A percentile compares a stretch with the other conserved stretches of the same genome.
Evolutionary conservation across 2,113 vertebrate species (phyloP).

Genomic region (Salvelinus fontinalis): DNA sequence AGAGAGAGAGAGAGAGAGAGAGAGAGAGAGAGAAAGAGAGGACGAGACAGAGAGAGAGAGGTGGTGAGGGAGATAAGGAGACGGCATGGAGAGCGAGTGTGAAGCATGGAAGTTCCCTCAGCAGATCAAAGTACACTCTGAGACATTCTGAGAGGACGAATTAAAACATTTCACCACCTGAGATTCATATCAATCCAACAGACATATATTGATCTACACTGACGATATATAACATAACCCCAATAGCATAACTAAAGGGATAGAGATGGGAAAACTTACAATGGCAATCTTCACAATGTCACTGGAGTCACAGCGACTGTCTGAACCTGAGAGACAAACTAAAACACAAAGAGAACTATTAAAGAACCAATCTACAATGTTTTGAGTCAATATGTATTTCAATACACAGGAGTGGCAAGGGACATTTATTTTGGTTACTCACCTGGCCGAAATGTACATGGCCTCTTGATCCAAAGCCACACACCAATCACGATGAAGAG

Average conservation of each 20-base stretch:
- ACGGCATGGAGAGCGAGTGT: too few relatives aligned
- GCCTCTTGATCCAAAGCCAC: constrained; percentile 37
- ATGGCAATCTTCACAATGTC: constrained; percentile 75
- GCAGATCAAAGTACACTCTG: not conserved
- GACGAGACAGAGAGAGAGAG: too few relatives aligned
- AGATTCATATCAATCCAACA: too few relatives aligned
- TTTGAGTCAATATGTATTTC: too few relatives aligned
- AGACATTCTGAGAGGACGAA: too few relatives aligned
- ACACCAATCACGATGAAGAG: rapidly evolving
- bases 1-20: not conserved
- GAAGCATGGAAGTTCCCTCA: not conserved
- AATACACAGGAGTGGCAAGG: too few relatives aligned
- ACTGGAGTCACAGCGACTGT: constrained; percentile 42
- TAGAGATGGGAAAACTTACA: constrained; percentile 56
- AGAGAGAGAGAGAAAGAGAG: too few relatives aligned
- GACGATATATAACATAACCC: not conserved
- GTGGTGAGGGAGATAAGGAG: too few relatives aligned
- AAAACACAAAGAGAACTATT: constrained; percentile 1
- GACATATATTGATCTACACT: too few relatives aligned
- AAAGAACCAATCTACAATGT: not conserved
- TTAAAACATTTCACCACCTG: not conserved
- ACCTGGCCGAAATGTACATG: constrained; percentile 33
- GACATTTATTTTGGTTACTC: not conserved
- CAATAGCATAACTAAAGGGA: not conserved
- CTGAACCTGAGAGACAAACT: constrained; percentile 44